These are phyloP conservation scores for Leptinotarsa texana DNA, from an alignment of 1,140 invertebrate species.

Conservation along the genomic window DNA sequence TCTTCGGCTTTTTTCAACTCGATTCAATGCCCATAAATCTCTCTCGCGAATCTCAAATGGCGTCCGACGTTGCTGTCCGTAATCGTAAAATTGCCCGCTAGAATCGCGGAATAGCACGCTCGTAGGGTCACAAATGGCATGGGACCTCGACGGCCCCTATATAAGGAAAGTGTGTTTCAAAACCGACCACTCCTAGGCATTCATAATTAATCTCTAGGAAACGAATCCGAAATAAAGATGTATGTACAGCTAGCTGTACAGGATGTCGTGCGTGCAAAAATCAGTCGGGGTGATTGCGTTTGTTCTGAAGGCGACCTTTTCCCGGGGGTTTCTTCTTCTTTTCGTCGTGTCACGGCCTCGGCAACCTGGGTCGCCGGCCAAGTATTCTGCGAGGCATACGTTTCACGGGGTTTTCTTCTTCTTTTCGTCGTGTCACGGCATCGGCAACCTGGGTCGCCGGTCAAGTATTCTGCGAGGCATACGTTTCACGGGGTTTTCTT, in stretches of 20 bases:
- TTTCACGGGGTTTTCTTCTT: too few relatives aligned
- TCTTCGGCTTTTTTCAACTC: too few relatives aligned
- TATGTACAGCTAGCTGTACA: neutral
- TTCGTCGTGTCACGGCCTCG: too few relatives aligned
- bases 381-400: too few relatives aligned
- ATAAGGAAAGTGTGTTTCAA: neutral
- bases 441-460: too few relatives aligned
- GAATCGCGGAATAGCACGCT: conserved; percentile 1
- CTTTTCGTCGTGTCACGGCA: too few relatives aligned
- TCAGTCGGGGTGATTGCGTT: neutral
- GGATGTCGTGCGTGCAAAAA: neutral
- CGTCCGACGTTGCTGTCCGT: neutral
- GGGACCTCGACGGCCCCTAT: neutral
- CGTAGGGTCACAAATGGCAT: conserved; percentile 5
- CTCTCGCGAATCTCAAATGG: neutral
- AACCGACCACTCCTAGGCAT: neutral
- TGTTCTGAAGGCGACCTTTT: too few relatives aligned
- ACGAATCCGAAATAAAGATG: neutral
- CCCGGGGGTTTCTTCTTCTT: too few relatives aligned
- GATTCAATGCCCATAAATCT: neutral
- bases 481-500: too few relatives aligned
- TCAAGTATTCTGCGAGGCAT: too few relatives aligned
- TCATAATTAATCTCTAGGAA: neutral
- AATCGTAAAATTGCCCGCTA: neutral
- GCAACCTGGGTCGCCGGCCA: too few relatives aligned